phyloP scores from a whole-genome alignment of 2,113 vertebrate species.

The Callipepla californica region DNA sequence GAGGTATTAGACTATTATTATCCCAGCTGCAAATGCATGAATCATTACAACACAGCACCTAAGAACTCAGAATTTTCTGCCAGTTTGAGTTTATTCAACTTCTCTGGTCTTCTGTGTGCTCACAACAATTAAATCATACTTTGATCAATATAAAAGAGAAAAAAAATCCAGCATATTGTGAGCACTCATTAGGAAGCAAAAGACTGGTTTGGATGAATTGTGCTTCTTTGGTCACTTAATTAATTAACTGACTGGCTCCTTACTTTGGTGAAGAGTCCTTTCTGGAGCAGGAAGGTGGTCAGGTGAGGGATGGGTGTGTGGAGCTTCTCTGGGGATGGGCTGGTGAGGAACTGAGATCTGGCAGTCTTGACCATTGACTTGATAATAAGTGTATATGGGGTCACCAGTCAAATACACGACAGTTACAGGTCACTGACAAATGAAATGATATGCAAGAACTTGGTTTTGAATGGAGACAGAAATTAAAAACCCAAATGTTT shows the following conservation, averaged over 20 bases:
- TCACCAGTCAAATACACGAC: background rate
- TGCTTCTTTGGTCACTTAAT: slow-evolving; percentile 63
- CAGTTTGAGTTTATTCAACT: slow-evolving; percentile 36
- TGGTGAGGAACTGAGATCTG: background rate
- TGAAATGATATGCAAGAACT: background rate
- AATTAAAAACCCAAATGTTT: background rate
- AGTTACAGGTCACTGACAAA: background rate
- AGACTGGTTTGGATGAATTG: slow-evolving; percentile 59
- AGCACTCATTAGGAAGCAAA: slow-evolving; percentile 68
- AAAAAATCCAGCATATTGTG: slow-evolving; percentile 27
- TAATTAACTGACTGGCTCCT: slow-evolving; percentile 62
- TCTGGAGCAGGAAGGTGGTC: background rate
- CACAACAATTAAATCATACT: slow-evolving; percentile 72
- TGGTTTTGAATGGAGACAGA: background rate
- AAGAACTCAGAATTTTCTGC: background rate
- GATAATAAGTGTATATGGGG: background rate
- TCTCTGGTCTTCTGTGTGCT: slow-evolving; percentile 39
- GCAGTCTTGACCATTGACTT: background rate
- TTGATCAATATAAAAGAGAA: slow-evolving; percentile 64
- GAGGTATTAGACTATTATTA: slow-evolving; percentile 58
- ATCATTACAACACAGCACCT: slow-evolving; percentile 29
- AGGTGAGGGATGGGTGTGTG: background rate
- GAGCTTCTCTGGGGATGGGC: background rate
- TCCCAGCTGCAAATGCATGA: slow-evolving; percentile 28
- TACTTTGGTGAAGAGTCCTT: background rate